Percentiles rank a stretch among this genome's conserved stretches.
Evolutionary conservation across 2,888 invertebrate species (phyloP).

Genomic region (Zygothrica quintamaculata): DNA sequence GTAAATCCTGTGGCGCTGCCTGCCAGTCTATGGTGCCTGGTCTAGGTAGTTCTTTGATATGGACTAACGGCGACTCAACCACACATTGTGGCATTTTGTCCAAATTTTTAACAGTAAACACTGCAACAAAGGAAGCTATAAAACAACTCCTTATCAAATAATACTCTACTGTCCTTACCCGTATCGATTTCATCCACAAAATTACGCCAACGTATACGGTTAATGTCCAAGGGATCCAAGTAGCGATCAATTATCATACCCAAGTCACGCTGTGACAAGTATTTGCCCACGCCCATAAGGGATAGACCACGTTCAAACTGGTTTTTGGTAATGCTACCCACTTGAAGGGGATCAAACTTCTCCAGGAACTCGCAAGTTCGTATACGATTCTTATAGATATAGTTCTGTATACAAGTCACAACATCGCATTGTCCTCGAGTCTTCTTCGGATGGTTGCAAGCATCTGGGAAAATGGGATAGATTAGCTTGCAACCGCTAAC

Average conservation of each 20-base stretch:
- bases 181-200: slow-evolving; percentile 92
- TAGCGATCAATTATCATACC: slow-evolving; percentile 88
- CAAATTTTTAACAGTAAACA: slow-evolving; percentile 88
- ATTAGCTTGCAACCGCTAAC: slow-evolving; percentile 67
- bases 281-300: slow-evolving; percentile 87
- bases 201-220: slow-evolving; percentile 89
- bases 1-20: slow-evolving; percentile 72
- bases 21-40: slow-evolving; percentile 86
- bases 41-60: slow-evolving; percentile 85
- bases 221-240: slow-evolving; percentile 89
- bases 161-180: slow-evolving; percentile 84
- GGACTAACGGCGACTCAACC: slow-evolving; percentile 86
- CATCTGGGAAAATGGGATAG: slow-evolving; percentile 67
- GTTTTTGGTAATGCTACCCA: slow-evolving; percentile 88
- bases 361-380: slow-evolving; percentile 89
- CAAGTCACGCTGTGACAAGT: slow-evolving; percentile 87
- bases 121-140: slow-evolving; percentile 78
- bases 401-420: slow-evolving; percentile 87
- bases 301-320: slow-evolving; percentile 90
- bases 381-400: slow-evolving; percentile 87
- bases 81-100: slow-evolving; percentile 88
- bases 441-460: slow-evolving; percentile 66
- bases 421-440: slow-evolving; percentile 75
- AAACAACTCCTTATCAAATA: not conserved
- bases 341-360: slow-evolving; percentile 89